Conservation (phyloP, 2,113 vertebrate genomes). For the Rattus norvegicus region GRCr8 NC_086030.1:40950501-40951000, state of each 20-base stretch:
- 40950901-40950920: not conserved
- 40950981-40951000: not conserved
- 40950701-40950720: not conserved
- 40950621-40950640: not conserved
- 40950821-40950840: not conserved
- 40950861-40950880: constrained; percentile 5
- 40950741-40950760: not conserved
- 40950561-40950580: constrained; percentile 24
- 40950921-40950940: not conserved
- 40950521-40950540: not conserved
- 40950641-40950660: not conserved
- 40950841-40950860: not conserved
- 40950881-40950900: not conserved
- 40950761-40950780: too few species aligned
- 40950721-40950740: not conserved
- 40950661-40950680: not conserved
- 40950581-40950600: not conserved
- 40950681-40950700: not conserved
- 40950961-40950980: not conserved
- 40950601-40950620: not conserved
- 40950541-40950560: not conserved
- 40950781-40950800: not conserved
- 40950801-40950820: not conserved
- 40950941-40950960: not conserved
- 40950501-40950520: constrained; percentile 12